These are phyloP conservation scores for Aleiodes leptofemur DNA, from an alignment of 2,888 invertebrate genomes.

Conservation along the genomic window DNA sequence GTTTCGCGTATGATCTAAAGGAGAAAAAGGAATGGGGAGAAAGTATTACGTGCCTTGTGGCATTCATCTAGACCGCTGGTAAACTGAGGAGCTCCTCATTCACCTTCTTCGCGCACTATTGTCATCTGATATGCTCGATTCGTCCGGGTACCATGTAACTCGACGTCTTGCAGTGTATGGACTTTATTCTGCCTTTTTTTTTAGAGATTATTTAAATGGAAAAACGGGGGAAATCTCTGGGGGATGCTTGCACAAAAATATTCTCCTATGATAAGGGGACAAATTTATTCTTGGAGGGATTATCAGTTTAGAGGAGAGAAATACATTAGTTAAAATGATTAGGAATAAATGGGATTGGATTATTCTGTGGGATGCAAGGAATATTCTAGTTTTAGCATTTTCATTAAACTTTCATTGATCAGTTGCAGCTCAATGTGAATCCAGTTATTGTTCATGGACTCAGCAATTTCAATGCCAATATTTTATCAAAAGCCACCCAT, in stretches of 20 bases:
- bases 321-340: too few relatives aligned
- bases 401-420: too few relatives aligned
- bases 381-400: too few relatives aligned
- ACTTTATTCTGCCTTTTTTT: background rate
- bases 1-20: constrained; percentile 31
- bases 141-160: constrained; percentile 17
- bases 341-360: too few relatives aligned
- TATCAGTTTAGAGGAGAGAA: too few relatives aligned
- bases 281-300: too few relatives aligned
- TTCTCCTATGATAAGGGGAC: too few relatives aligned
- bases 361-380: too few relatives aligned
- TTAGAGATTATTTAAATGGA: too few relatives aligned
- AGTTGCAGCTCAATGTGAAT: too few relatives aligned
- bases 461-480: constrained; percentile 19
- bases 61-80: constrained; percentile 30
- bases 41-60: constrained; percentile 40
- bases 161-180: constrained; percentile 7
- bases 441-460: background rate
- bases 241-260: too few relatives aligned
- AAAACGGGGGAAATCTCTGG: too few relatives aligned
- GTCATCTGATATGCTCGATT: constrained; percentile 18
- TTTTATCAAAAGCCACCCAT: constrained; percentile 14
- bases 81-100: constrained; percentile 16
- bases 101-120: constrained; percentile 27
- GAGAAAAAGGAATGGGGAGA: constrained; percentile 5